Percentiles rank a stretch among this genome's conserved stretches.
Conservation (phyloP, 1,140 invertebrate genomes). For the Drosophila ananassae region DNA sequence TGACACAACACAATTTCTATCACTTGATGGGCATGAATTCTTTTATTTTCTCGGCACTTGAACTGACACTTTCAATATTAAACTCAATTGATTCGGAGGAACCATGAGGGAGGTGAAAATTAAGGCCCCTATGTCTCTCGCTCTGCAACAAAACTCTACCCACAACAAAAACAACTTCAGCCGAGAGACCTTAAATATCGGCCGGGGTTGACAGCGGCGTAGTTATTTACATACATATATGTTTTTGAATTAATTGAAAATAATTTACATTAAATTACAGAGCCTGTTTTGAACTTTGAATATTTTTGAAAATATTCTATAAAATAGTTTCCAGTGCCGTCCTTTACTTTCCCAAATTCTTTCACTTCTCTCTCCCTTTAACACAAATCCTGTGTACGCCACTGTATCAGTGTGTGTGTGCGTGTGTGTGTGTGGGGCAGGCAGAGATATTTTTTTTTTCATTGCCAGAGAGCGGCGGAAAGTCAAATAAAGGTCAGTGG, state of each 20-base stretch:
- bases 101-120: conserved; percentile 16
- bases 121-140: conserved; percentile 5
- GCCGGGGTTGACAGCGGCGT: not conserved
- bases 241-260: not conserved
- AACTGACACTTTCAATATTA: conserved; percentile 27
- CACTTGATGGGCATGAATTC: conserved; percentile 6
- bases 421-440: conserved; percentile 57
- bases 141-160: conserved; percentile 38
- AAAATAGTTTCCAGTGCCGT: not conserved
- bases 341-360: not conserved
- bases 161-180: conserved; percentile 1
- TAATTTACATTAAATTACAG: not conserved
- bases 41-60: conserved; percentile 1
- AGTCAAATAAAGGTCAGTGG: conserved; percentile 81
- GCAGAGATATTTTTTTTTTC: conserved; percentile 68
- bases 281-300: too few relatives aligned
- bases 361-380: not conserved
- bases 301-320: too few relatives aligned
- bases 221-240: not conserved
- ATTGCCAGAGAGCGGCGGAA: conserved; percentile 65
- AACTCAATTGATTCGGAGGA: conserved; percentile 17
- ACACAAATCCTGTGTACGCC: conserved; percentile 6
- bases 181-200: conserved; percentile 26
- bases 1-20: conserved; percentile 7
- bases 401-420: conserved; percentile 23